Conservation (phyloP, 2,797 vertebrate genomes). For the Acanthiza pusilla region DNA sequence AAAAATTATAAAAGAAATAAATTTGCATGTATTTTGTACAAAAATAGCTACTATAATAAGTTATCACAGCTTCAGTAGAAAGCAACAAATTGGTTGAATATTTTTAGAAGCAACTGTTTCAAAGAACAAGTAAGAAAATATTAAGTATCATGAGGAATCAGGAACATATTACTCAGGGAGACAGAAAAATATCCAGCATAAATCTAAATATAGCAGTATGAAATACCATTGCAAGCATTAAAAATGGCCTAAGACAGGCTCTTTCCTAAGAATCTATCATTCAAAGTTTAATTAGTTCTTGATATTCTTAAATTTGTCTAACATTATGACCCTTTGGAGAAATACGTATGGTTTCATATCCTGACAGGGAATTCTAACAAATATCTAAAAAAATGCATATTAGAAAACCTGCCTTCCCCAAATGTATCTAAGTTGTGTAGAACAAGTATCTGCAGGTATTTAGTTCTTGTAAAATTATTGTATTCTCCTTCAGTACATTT, state of each 20-base stretch:
- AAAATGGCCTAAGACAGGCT: background rate
- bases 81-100: background rate
- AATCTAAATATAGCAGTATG: background rate
- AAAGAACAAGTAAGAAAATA: background rate
- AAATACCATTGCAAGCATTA: background rate
- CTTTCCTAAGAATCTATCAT: background rate
- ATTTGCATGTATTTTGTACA: background rate
- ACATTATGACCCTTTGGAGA: background rate
- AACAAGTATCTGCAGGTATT: background rate
- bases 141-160: background rate
- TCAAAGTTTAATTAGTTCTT: background rate
- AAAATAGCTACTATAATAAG: background rate
- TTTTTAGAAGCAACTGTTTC: background rate
- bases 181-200: background rate
- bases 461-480: background rate
- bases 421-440: background rate
- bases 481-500: background rate
- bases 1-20: background rate
- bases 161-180: background rate
- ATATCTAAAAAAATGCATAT: background rate
- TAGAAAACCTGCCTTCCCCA: background rate
- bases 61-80: background rate
- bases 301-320: background rate
- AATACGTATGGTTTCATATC: background rate
- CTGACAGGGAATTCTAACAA: background rate